A percentile compares a stretch with the other conserved stretches of the same genome.
Evolutionary conservation across 2,113 vertebrate genomes (phyloP).

Genomic region (Epinephelus lanceolatus): DNA sequence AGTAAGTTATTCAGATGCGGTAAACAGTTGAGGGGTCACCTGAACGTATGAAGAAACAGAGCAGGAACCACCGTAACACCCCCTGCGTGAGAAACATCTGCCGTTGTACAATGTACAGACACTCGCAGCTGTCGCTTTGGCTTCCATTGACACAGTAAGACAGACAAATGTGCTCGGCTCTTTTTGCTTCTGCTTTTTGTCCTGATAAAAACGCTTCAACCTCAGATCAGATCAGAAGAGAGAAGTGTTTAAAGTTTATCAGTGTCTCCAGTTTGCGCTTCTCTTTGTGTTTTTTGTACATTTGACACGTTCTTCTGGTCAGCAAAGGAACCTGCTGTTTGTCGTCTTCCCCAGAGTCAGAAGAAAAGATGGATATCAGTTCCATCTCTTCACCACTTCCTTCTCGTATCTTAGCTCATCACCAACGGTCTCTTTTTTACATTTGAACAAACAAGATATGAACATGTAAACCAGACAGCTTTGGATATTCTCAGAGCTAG

Average conservation of each 20-base stretch:
- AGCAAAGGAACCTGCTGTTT: neutral
- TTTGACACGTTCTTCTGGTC: neutral
- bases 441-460: too few relatives aligned
- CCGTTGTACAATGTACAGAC: slow-evolving; percentile 8
- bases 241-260: neutral
- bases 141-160: slow-evolving; percentile 22
- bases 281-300: neutral
- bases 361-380: neutral
- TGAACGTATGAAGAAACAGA: slow-evolving; percentile 12
- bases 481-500: too few relatives aligned
- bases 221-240: neutral
- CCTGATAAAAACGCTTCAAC: neutral
- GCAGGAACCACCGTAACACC: neutral
- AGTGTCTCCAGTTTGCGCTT: neutral
- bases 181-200: neutral
- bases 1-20: slow-evolving; percentile 2
- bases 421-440: neutral
- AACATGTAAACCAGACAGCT: neutral
- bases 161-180: neutral
- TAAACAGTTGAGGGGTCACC: slow-evolving; percentile 8
- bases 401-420: neutral
- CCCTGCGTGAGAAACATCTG: slow-evolving; percentile 5
- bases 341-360: neutral
- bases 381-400: neutral
- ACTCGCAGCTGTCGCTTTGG: slow-evolving; percentile 28